Percentiles rank a stretch among this genome's conserved stretches.
phyloP scores from a whole-genome alignment of 2,888 invertebrate genomes.

The Onthophagus sagittarius region DNA sequence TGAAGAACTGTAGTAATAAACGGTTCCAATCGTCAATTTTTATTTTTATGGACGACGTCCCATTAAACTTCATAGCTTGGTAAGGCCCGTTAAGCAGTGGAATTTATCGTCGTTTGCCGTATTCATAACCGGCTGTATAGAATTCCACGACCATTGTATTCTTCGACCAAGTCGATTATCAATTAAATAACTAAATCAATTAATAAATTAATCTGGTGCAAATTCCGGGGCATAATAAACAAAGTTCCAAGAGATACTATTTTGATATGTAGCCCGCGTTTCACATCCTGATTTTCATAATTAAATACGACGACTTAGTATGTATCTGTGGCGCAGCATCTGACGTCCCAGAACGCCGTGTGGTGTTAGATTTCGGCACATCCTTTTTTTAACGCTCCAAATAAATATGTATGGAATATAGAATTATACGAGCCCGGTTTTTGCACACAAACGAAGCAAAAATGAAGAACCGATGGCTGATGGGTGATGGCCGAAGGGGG shows the following conservation, averaged over 20 bases:
- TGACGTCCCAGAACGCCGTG: neutral
- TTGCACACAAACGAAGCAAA: neutral
- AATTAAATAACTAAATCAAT: slow-evolving; percentile 13
- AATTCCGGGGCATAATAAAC: neutral
- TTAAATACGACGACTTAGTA: slow-evolving; percentile 1
- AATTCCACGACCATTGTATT: slow-evolving; percentile 9
- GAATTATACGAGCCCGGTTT: neutral
- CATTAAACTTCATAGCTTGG: slow-evolving; percentile 7
- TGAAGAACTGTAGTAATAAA: neutral
- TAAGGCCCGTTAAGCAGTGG: neutral
- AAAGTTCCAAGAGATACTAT: neutral
- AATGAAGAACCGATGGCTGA: neutral
- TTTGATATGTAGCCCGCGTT: neutral
- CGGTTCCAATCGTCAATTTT: neutral
- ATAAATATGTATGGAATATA: slow-evolving; percentile 9
- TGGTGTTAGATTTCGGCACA: slow-evolving; percentile 2
- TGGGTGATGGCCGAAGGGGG: neutral
- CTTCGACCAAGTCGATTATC: slow-evolving; percentile 1
- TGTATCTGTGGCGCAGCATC: slow-evolving; percentile 8
- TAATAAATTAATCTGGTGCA: slow-evolving; percentile 9
- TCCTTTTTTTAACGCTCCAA: neutral
- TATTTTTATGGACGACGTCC: neutral
- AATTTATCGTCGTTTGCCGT: slow-evolving; percentile 2
- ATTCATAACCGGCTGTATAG: neutral
- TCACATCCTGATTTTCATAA: neutral